These are phyloP conservation scores for Bos indicus DNA, from an alignment of 2,113 vertebrate genomes.

Conservation along the genomic window DNA sequence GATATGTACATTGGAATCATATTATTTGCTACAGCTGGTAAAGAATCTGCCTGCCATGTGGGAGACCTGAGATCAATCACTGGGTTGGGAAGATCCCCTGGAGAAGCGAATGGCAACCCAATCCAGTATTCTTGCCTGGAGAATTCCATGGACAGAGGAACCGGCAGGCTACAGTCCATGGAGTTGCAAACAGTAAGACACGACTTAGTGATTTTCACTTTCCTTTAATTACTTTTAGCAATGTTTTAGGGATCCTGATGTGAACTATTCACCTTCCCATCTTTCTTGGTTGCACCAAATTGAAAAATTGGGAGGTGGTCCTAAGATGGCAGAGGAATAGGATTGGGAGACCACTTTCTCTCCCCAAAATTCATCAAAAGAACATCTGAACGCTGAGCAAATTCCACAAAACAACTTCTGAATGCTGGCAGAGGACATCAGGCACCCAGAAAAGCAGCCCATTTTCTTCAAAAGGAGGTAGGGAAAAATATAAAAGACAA, in stretches of 20 bases:
- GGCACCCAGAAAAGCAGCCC: too few relatives aligned
- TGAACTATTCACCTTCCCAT: not conserved
- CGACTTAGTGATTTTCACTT: not conserved
- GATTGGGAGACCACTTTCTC: too few relatives aligned
- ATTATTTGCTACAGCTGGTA: not conserved
- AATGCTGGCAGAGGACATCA: too few relatives aligned
- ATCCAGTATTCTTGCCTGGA: not conserved
- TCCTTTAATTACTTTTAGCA: not conserved
- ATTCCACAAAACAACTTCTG: too few relatives aligned
- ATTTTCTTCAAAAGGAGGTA: too few relatives aligned
- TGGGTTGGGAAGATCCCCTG: not conserved
- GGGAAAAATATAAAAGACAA: too few relatives aligned
- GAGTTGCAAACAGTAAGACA: not conserved
- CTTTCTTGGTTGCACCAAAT: not conserved
- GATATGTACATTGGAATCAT: not conserved
- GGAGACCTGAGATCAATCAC: not conserved
- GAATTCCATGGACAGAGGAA: not conserved
- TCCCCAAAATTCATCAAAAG: too few relatives aligned
- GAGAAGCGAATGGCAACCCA: not conserved
- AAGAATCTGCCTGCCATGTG: not conserved
- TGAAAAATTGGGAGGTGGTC: not conserved
- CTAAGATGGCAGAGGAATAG: too few relatives aligned
- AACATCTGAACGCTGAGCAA: too few relatives aligned
- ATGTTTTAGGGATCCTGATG: not conserved
- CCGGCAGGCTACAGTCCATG: not conserved